Conservation (phyloP, 2,797 vertebrate species). For the Danio aesculapii region DNA sequence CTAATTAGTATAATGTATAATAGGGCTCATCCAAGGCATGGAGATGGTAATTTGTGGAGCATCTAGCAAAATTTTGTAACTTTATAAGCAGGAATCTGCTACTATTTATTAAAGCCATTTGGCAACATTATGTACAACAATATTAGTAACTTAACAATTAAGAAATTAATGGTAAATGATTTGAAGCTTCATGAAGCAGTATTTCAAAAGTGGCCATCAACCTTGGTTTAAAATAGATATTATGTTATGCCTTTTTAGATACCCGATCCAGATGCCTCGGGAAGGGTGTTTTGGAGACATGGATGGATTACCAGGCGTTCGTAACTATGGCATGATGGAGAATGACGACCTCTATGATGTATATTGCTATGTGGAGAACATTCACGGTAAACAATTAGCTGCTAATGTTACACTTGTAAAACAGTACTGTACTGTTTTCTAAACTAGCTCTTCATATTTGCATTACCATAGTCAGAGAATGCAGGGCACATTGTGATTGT, state of each 20-base stretch:
- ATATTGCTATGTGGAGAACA: constrained; percentile 92
- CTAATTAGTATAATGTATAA: too few species aligned
- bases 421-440: neutral
- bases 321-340: constrained; percentile 89
- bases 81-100: too few species aligned
- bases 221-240: too few species aligned
- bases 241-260: constrained; percentile 73
- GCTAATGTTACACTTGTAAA: constrained; percentile 6
- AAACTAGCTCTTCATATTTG: neutral
- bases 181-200: too few species aligned
- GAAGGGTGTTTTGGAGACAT: constrained; percentile 95
- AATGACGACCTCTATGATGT: constrained; percentile 89
- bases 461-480: neutral
- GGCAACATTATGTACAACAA: too few species aligned
- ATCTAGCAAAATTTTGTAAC: too few species aligned
- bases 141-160: too few species aligned
- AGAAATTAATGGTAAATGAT: too few species aligned
- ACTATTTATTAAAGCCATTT: too few species aligned
- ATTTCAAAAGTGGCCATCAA: too few species aligned
- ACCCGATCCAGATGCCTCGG: constrained; percentile 91
- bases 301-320: constrained; percentile 89
- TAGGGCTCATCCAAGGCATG: too few species aligned
- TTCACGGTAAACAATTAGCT: constrained; percentile 79
- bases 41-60: too few species aligned
- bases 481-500: neutral